A percentile compares a stretch with the other conserved stretches of the same genome.
phyloP scores from a whole-genome alignment of 2,113 vertebrate species.

The Dasyprocta punctata region DNA sequence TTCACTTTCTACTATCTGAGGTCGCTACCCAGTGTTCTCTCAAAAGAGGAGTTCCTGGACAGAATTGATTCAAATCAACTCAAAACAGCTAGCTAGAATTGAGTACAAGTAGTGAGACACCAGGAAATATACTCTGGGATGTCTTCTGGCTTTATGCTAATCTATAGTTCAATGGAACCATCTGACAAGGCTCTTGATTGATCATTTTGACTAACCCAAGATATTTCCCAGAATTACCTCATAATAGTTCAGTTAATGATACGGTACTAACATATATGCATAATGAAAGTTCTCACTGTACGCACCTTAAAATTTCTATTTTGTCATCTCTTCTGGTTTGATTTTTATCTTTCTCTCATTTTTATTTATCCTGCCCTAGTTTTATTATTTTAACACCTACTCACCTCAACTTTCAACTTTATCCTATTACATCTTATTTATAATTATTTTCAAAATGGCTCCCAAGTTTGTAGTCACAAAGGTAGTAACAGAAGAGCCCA shows the following conservation, averaged over 20 bases:
- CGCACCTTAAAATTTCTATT: not conserved
- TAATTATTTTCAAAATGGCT: not conserved
- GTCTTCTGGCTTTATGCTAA: not conserved
- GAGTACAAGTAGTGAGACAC: not conserved
- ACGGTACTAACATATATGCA: slow-evolving; percentile 3
- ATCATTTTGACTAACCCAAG: slow-evolving; percentile 26
- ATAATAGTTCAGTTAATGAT: not conserved
- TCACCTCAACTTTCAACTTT: not conserved
- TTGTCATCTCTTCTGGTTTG: not conserved
- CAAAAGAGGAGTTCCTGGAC: not conserved
- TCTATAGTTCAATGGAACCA: not conserved
- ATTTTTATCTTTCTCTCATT: not conserved
- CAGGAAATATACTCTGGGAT: not conserved
- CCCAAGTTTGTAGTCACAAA: not conserved
- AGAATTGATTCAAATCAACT: not conserved
- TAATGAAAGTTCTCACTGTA: not conserved
- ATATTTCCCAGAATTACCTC: slow-evolving; percentile 48
- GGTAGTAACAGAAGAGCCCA: not conserved
- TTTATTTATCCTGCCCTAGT: not conserved
- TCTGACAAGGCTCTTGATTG: not conserved
- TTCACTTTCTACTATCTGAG: not conserved
- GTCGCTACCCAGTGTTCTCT: not conserved
- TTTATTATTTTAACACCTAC: not conserved
- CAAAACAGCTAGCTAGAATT: not conserved
- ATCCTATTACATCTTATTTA: not conserved